phyloP scores from a whole-genome alignment of 2,888 invertebrate genomes.

The Dinocampus coccinellae region DNA sequence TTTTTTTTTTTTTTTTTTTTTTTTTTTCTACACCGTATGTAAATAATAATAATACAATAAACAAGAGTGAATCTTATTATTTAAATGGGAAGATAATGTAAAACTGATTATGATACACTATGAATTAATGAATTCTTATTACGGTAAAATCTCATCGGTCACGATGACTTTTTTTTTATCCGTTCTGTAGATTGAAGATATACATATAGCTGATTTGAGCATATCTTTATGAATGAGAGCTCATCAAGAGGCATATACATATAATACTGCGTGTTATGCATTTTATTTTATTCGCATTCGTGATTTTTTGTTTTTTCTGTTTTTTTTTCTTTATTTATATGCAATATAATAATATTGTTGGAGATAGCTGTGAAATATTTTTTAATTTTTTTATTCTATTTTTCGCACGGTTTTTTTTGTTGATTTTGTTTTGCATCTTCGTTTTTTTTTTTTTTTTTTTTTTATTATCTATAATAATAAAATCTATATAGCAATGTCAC shows the following conservation, averaged over 20 bases:
- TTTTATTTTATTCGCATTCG: neutral
- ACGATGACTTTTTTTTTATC: neutral
- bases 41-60: conserved; percentile 16
- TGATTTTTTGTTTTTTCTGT: neutral
- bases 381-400: neutral
- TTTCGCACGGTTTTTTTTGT: neutral
- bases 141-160: neutral
- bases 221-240: neutral
- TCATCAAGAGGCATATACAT: neutral
- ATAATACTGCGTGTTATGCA: neutral
- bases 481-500: conserved; percentile 25
- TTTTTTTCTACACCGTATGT: neutral
- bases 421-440: neutral
- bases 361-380: neutral
- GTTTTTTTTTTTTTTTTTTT: neutral
- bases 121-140: neutral
- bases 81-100: neutral
- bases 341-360: neutral
- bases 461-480: conserved; percentile 11
- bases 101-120: conserved; percentile 9
- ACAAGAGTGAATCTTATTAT: neutral
- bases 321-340: neutral
- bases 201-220: neutral
- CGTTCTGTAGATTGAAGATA: neutral
- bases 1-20: too few species aligned